Evolutionary conservation across 2,888 invertebrate species (phyloP), one percentile per base, ranked within the genome.

Genomic region (Harpagoxenus sublaevis): DNA sequence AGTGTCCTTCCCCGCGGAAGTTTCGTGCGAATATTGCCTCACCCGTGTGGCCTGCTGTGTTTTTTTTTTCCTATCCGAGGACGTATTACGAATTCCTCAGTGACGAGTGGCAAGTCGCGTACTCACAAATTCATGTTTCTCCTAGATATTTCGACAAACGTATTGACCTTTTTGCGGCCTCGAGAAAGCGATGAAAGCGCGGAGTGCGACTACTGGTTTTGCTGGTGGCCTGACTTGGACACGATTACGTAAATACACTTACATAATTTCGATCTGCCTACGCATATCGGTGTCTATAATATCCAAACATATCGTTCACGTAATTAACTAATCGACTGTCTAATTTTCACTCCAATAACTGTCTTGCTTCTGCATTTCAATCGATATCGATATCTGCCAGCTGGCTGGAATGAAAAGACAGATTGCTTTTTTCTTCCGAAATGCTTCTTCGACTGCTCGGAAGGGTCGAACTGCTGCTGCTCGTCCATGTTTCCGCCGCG

Each of bases 401-500:
- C 8, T 39, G 35, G 15, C n/a, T 35, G 10, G 10, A 57, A 9
- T 18, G 12, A 12, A 55, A 31, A n/a, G 60, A 18, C 63, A 35
- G 8, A 55, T 63, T 48, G 39, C 48, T 9, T n/a, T 65, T 28
- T 81, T n/a, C 9, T 51, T 70, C 73, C 35, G 63, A 78, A 68
- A 83, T 70, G 68, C 62, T 55, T 83, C 55, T 73, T 71, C 48
- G 55, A 51, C 63, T 51, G 45, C 75, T 85, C 83, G 84, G 51
- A 83, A 85, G 75, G 75, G 74, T 57, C 83, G 73, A 51, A 79
- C 35, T 51, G 75, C 55, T 60, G 75, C 77, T 78, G 83, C 87
- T 89, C 88, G 86, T 91, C 89, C 85, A 78, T 84, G 87, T 88
- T 91, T 86, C 89, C 88, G 86, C 79, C 78, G 86, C 75, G 87